Conservation (phyloP, 2,888 invertebrate species). For the Chrysina gloriosa region DNA sequence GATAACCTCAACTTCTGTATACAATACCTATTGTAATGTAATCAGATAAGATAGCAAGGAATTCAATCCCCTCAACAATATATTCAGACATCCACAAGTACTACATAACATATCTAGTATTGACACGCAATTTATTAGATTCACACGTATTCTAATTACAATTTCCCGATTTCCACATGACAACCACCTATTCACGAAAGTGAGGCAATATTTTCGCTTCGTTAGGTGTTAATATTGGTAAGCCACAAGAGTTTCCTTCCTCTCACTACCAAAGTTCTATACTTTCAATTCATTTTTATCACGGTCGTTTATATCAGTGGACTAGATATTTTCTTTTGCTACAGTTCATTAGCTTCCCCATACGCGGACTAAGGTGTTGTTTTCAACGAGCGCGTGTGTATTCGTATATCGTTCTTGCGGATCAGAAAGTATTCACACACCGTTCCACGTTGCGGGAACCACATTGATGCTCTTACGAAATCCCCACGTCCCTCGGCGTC, state of each 20-base stretch:
- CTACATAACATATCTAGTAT: too few relatives aligned
- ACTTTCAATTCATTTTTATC: conserved; percentile 6
- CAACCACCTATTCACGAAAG: background rate
- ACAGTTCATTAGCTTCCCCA: conserved; percentile 23
- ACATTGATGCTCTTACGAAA: conserved; percentile 21
- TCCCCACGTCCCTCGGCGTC: background rate
- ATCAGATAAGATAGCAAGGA: too few relatives aligned
- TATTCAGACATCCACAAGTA: too few relatives aligned
- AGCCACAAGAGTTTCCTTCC: background rate
- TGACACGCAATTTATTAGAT: too few relatives aligned
- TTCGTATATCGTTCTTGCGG: conserved; percentile 10
- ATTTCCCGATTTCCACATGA: background rate
- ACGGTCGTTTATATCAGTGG: background rate
- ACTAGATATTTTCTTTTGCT: conserved; percentile 3
- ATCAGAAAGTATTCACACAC: conserved; percentile 33
- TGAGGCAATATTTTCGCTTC: background rate
- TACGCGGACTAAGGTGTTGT: conserved; percentile 17
- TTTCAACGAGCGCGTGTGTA: background rate
- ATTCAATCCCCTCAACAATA: too few relatives aligned
- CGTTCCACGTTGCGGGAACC: conserved; percentile 9
- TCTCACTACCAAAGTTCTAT: background rate
- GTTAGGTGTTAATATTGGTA: background rate
- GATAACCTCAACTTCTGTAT: too few relatives aligned
- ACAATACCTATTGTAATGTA: too few relatives aligned
- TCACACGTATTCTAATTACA: too few relatives aligned